Evolutionary conservation across 2,888 invertebrate species (phyloP), one percentile per base, ranked within the genome.

Genomic region (Aquatica leii): DNA sequence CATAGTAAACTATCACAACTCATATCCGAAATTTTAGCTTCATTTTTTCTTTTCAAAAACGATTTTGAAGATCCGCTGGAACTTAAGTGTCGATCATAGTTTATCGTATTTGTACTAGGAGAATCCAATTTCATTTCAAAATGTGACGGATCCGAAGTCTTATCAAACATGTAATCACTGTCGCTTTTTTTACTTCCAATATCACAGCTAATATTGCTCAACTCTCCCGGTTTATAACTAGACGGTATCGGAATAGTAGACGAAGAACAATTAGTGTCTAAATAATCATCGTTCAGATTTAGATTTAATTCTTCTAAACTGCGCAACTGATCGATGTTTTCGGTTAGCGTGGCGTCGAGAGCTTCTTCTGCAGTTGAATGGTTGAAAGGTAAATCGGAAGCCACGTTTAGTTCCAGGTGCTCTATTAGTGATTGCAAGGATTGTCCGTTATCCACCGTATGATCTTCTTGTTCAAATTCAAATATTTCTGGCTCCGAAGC

Each of bases 1-100:
- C 98, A 98, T 65, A 95, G 89, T 0, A 95, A 82, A 74, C 94
- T 94, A 75, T 94, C 95, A 0, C 90, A 88, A 75, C 93, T 92
- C 89, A 94, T 93, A 77, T 94, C 94, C 0, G 94, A 92, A 67
- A 92, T 91, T 77, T 90, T 90, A 8, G 77, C 75, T 61, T 79
- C 77, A 11, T 73, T 69, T 57, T 70, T 69, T 43, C 68, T 72
- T 50, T 24, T 55, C 1, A 41, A 8, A 35, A 48, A 11, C 15
- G 49, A 43, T n/a, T 37, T 52, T 6, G 35, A 35, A 12, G 55
- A 52, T 8, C 63, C 67, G 18, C 58, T 67, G 0, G 69, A 69
- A 31, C 68, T 57, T 5, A 71, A 62, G 37, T 62, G 57, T n/a
- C 54, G 18, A 12, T 65, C 53, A 18, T 11, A 53, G 21, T 46